Percentiles rank a stretch among this genome's conserved stretches.
These are phyloP conservation scores for Pristionchus exspectatus DNA, from an alignment of 2,888 invertebrate genomes.

Conservation along the genomic window DNA sequence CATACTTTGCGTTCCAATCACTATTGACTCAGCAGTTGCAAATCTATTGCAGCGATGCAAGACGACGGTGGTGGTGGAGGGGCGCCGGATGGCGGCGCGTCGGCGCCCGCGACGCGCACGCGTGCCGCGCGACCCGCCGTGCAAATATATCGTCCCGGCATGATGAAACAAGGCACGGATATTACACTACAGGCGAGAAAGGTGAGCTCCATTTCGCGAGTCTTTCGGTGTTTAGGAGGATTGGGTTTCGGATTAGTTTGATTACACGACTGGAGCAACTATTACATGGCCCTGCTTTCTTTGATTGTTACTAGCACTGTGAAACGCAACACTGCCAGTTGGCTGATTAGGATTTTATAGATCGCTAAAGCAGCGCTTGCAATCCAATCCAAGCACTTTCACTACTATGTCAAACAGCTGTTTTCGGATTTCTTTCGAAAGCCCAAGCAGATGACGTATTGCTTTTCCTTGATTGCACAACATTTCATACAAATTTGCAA, in stretches of 20 bases:
- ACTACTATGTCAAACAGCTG: not conserved
- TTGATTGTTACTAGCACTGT: not conserved
- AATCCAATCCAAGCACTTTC: not conserved
- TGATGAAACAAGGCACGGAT: constrained; percentile 58
- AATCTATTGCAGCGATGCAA: constrained; percentile 26
- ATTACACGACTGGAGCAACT: not conserved
- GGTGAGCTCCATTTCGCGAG: not conserved
- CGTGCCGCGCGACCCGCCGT: constrained; percentile 50
- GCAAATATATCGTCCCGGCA: constrained; percentile 58
- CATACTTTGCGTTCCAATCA: not conserved
- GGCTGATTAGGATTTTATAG: too few relatives aligned
- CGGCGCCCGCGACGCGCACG: not conserved
- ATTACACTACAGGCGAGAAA: constrained; percentile 56
- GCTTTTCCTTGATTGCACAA: not conserved
- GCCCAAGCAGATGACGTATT: not conserved
- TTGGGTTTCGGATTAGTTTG: not conserved
- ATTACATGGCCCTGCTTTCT: not conserved
- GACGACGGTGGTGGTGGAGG: constrained; percentile 34
- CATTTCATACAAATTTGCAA: not conserved
- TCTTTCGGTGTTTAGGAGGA: not conserved
- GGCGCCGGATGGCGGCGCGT: not conserved
- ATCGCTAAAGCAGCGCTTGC: not conserved
- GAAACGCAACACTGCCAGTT: not conserved
- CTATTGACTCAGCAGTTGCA: too few relatives aligned
- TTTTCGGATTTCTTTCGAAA: not conserved